phyloP scores from a whole-genome alignment of 1,140 invertebrate species.

The Sitophilus oryzae region DNA sequence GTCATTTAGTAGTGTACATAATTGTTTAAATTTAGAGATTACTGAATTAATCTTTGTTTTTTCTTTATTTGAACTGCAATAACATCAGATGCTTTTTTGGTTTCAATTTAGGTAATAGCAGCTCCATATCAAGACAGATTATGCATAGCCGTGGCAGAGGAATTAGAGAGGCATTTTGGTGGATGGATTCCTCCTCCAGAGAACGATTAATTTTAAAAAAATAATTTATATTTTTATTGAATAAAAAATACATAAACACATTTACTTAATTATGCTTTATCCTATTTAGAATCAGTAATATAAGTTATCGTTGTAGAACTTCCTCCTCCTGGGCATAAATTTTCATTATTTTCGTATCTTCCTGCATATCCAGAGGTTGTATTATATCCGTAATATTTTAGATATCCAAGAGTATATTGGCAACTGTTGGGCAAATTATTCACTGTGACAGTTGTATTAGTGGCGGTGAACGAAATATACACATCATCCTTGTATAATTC shows the following conservation, averaged over 20 bases:
- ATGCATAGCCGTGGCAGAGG: conserved; percentile 71
- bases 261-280: background rate
- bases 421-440: conserved; percentile 9
- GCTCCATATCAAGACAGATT: conserved; percentile 68
- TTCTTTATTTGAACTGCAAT: too few relatives aligned
- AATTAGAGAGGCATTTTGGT: conserved; percentile 79
- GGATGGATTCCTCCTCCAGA: conserved; percentile 67
- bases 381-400: conserved; percentile 19
- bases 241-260: too few relatives aligned
- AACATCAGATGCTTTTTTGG: too few relatives aligned
- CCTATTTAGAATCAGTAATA: background rate
- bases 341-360: background rate
- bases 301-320: background rate
- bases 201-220: background rate
- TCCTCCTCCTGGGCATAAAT: background rate
- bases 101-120: conserved; percentile 54
- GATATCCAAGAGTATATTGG: conserved; percentile 13
- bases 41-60: too few relatives aligned
- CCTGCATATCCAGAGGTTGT: background rate
- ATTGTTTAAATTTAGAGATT: too few relatives aligned
- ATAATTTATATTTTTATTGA: too few relatives aligned
- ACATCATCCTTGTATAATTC: conserved; percentile 10
- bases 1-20: too few relatives aligned
- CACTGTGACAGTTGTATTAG: conserved; percentile 11
- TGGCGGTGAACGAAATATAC: conserved; percentile 11